phyloP scores from a whole-genome alignment of 2,797 vertebrate genomes.

The Ctenochaetus hawaiiensis region DNA sequence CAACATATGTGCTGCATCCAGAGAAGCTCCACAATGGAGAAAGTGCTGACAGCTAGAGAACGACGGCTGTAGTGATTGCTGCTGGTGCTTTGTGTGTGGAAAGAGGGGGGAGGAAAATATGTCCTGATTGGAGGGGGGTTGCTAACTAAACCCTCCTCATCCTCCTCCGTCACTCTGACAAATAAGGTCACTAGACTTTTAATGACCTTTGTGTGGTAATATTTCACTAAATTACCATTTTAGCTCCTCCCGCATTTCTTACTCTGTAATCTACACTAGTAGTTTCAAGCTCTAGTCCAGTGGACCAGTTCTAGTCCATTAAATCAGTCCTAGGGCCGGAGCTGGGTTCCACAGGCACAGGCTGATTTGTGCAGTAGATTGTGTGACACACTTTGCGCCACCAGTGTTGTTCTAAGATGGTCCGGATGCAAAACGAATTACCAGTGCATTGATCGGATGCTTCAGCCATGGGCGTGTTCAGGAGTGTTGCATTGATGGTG shows the following conservation, averaged over 20 bases:
- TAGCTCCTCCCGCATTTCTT: constrained; percentile 14
- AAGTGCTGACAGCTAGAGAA: constrained; percentile 79
- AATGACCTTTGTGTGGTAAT: constrained; percentile 45
- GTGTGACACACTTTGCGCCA: constrained; percentile 19
- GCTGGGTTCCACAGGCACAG: background rate
- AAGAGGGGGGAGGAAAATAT: constrained; percentile 51
- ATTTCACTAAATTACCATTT: constrained; percentile 32
- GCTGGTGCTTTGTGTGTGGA: constrained; percentile 67
- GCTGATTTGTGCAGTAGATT: constrained; percentile 13
- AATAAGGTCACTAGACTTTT: constrained; percentile 60
- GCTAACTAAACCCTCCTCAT: constrained; percentile 36
- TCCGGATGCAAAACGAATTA: constrained; percentile 51
- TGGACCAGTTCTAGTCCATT: background rate
- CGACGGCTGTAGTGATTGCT: constrained; percentile 50
- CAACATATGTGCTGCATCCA: constrained; percentile 73
- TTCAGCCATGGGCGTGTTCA: constrained; percentile 41
- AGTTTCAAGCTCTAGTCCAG: background rate
- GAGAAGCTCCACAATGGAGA: constrained; percentile 70
- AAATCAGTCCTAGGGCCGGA: background rate
- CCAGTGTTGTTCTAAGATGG: constrained; percentile 9
- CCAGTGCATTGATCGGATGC: constrained; percentile 57
- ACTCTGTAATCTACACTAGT: background rate
- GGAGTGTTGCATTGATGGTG: constrained; percentile 33
- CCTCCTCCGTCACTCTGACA: constrained; percentile 40
- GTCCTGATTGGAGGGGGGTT: constrained; percentile 50